These are phyloP conservation scores for Myotis davidii DNA, from an alignment of 2,113 vertebrate genomes.

Conservation along the genomic window DNA sequence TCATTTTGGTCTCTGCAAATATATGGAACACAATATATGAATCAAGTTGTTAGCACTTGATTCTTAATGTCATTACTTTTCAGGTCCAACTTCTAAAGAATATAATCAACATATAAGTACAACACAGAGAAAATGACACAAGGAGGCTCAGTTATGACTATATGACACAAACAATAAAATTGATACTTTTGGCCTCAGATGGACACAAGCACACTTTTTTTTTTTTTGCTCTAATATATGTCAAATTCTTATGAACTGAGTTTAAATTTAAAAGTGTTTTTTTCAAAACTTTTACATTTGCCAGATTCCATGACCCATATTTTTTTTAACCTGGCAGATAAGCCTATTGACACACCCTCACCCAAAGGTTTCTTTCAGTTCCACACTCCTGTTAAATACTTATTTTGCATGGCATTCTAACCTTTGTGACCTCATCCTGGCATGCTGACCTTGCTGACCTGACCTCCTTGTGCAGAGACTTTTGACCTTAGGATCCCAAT, in stretches of 20 bases:
- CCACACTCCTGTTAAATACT: neutral
- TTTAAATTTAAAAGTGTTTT: neutral
- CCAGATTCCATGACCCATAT: neutral
- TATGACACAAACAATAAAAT: neutral
- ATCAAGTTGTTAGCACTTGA: neutral
- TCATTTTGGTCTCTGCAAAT: conserved; percentile 33
- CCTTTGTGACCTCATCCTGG: neutral
- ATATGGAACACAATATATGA: neutral
- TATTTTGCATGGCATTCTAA: neutral
- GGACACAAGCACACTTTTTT: neutral
- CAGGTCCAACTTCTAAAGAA: conserved; percentile 19
- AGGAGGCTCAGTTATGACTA: neutral
- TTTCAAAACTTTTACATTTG: neutral
- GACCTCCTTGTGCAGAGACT: conserved; percentile 9
- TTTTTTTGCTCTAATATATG: neutral
- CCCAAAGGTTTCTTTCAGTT: neutral
- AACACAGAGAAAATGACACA: neutral
- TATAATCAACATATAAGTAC: neutral
- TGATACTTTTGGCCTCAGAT: neutral
- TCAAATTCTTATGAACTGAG: neutral
- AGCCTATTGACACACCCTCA: neutral
- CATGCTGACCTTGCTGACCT: conserved; percentile 34
- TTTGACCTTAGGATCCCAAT: conserved; percentile 34
- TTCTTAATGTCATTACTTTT: neutral
- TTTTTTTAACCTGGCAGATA: neutral